Conservation (phyloP, 2,888 invertebrate species). For the Gastrophysa polygoni region DNA sequence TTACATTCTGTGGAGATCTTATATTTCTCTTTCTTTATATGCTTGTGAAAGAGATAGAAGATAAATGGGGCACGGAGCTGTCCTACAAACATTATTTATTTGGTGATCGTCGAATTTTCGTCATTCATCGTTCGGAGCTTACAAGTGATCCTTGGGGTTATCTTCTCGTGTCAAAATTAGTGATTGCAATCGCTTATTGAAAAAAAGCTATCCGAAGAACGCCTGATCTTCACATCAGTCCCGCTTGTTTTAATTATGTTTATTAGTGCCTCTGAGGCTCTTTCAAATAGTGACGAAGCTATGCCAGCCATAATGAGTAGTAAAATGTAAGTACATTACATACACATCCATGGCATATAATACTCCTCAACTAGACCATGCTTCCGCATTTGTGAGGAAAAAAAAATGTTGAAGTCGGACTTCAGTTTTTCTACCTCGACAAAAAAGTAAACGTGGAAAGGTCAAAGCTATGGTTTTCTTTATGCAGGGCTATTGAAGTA, state of each 20-base stretch:
- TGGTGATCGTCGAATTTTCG: neutral
- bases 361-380: neutral
- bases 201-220: conserved; percentile 17
- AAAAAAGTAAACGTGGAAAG: conserved; percentile 9
- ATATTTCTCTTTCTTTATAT: no score
- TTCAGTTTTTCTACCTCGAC: neutral
- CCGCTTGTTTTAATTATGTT: conserved; percentile 56
- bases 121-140: neutral
- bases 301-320: conserved; percentile 58
- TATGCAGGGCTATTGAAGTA: neutral
- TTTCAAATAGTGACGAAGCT: conserved; percentile 54
- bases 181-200: conserved; percentile 15
- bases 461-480: neutral
- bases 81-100: no score
- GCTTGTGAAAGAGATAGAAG: no score
- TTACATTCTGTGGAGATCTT: no score
- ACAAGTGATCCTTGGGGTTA: no score
- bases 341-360: conserved; percentile 6
- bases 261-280: conserved; percentile 57
- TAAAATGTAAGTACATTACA: conserved; percentile 56
- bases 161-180: neutral
- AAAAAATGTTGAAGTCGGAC: conserved; percentile 19
- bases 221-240: conserved; percentile 18
- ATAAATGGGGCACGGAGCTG: no score
- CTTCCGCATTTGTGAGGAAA: no score